A percentile compares a stretch with the other conserved stretches of the same genome.
Evolutionary conservation across 1,140 invertebrate genomes (phyloP).

Genomic region (Pogonomyrmex californicus): DNA sequence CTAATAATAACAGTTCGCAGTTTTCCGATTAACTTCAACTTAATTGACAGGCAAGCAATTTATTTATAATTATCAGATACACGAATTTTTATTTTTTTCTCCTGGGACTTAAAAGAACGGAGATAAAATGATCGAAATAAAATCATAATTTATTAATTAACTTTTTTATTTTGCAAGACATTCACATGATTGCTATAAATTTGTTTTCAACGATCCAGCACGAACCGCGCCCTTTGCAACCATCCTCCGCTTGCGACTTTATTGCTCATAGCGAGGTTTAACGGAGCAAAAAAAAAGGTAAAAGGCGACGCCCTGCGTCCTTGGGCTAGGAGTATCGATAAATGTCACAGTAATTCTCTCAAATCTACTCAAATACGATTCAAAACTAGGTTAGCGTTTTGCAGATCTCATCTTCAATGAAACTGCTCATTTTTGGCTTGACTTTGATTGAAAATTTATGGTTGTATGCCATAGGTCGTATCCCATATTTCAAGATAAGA

Average conservation of each 20-base stretch:
- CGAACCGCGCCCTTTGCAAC: conserved; percentile 52
- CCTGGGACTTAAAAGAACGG: too few species aligned
- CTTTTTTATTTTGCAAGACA: neutral
- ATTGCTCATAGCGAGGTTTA: conserved; percentile 55
- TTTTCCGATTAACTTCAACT: conserved; percentile 4
- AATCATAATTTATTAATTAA: conserved; percentile 14
- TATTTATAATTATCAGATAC: conserved; percentile 5
- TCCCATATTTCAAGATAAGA: neutral
- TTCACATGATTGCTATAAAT: conserved; percentile 20
- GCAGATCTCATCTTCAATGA: conserved; percentile 17
- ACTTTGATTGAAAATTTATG: conserved; percentile 40
- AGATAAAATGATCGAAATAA: neutral
- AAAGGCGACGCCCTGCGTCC: conserved; percentile 71
- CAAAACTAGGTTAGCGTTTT: conserved; percentile 69
- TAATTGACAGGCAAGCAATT: neutral
- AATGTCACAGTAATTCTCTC: conserved; percentile 69
- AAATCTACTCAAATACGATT: conserved; percentile 69
- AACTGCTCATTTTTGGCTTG: conserved; percentile 51
- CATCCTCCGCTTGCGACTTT: conserved; percentile 39
- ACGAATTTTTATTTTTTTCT: neutral
- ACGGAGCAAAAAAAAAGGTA: conserved; percentile 44
- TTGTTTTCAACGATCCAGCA: conserved; percentile 9
- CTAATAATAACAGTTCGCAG: conserved; percentile 40
- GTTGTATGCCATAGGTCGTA: neutral
- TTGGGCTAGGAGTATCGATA: conserved; percentile 70